These are phyloP conservation scores for Orchesella flavescens DNA, from an alignment of 2,888 invertebrate genomes.

Conservation along the genomic window DNA sequence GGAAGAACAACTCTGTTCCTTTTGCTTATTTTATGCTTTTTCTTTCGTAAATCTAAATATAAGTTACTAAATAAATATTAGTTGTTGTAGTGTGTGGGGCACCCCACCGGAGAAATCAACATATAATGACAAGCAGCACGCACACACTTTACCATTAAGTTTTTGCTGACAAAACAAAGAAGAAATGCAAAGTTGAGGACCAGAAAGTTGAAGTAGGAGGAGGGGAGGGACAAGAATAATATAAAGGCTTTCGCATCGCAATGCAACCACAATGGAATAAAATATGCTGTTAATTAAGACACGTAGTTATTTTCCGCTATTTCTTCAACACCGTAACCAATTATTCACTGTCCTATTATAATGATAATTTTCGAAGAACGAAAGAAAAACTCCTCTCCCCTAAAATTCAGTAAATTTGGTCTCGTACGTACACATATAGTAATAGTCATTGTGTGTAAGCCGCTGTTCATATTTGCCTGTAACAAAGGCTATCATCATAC, in stretches of 20 bases:
- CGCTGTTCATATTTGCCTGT: too few species aligned
- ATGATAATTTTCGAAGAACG: conserved; percentile 58
- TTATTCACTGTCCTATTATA: conserved; percentile 68
- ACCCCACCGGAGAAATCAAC: neutral
- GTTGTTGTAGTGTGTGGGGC: neutral
- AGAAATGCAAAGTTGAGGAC: too few species aligned
- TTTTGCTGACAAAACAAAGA: too few species aligned
- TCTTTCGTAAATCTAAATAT: too few species aligned
- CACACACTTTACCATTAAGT: neutral
- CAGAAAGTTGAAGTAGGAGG: neutral
- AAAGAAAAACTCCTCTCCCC: conserved; percentile 14
- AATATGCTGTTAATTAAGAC: conserved; percentile 68
- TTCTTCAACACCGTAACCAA: conserved; percentile 54
- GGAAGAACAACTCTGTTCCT: too few species aligned
- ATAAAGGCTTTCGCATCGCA: conserved; percentile 1
- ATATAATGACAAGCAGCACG: conserved; percentile 20
- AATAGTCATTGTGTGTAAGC: too few species aligned
- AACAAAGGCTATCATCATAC: too few species aligned
- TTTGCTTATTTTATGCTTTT: too few species aligned
- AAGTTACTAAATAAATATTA: too few species aligned
- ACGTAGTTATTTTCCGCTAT: conserved; percentile 59
- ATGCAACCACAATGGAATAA: conserved; percentile 39
- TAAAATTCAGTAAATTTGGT: too few species aligned
- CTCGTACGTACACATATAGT: too few species aligned
- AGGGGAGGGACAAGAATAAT: conserved; percentile 2